Conservation (phyloP, 64 coral and sea anemone species). For the Exaiptasia diaphana region DNA sequence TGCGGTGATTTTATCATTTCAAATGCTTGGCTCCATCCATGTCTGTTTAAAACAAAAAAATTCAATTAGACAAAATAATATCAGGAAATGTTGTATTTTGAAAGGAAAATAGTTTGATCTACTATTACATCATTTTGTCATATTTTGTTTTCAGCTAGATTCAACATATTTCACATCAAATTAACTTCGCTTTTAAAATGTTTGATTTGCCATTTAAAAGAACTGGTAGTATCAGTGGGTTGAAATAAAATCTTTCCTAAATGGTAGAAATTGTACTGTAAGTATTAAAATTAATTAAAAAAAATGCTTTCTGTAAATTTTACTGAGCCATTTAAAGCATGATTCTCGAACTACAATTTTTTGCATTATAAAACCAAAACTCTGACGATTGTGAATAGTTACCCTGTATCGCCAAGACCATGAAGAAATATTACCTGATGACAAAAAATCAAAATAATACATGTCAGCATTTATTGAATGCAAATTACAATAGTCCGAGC, state of each 20-base stretch:
- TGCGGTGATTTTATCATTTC: conserved; percentile 37
- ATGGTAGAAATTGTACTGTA: not conserved
- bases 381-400: not conserved
- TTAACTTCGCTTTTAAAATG: not conserved
- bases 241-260: not conserved
- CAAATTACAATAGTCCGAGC: too few species aligned
- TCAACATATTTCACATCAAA: not conserved
- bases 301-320: not conserved
- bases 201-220: not conserved
- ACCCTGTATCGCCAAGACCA: conserved; percentile 97
- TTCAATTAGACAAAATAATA: not conserved
- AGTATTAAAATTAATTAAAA: not conserved
- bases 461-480: too few species aligned
- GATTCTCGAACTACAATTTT: not conserved
- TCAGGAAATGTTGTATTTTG: not conserved
- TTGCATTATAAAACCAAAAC: not conserved
- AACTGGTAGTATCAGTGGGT: not conserved
- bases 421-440: conserved; percentile 89
- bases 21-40: conserved; percentile 86
- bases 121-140: not conserved
- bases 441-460: not conserved
- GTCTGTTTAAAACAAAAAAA: conserved; percentile 27
- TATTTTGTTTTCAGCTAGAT: not conserved
- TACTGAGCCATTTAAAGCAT: not conserved
- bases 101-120: not conserved